phyloP scores from a whole-genome alignment of 2,797 vertebrate species.

The Manis pentadactyla region DNA sequence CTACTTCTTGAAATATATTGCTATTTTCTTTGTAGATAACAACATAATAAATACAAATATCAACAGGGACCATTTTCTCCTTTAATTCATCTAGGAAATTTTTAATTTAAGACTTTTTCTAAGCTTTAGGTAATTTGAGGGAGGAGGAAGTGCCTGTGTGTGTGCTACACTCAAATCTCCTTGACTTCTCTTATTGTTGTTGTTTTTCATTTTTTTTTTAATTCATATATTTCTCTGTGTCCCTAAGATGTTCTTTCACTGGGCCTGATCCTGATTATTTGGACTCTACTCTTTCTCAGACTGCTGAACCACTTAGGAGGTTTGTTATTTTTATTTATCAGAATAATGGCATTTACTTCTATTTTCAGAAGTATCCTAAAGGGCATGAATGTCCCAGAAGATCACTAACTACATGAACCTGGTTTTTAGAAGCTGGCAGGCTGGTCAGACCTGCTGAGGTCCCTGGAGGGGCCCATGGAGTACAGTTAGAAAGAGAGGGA shows the following conservation, averaged over 20 bases:
- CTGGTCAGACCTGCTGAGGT: background rate
- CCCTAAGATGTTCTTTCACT: background rate
- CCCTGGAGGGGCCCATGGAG: background rate
- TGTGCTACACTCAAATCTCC: background rate
- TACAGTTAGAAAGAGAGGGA: background rate
- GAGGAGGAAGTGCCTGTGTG: too few relatives aligned
- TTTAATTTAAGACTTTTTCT: background rate
- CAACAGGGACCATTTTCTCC: background rate
- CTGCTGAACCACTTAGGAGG: background rate
- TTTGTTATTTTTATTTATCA: background rate
- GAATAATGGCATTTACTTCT: background rate
- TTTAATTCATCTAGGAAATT: background rate
- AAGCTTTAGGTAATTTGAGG: background rate
- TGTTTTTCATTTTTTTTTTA: background rate
- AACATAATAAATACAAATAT: background rate
- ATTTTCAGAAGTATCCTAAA: background rate
- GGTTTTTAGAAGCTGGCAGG: background rate
- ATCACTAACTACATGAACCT: background rate
- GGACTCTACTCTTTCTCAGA: background rate
- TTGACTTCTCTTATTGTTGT: background rate
- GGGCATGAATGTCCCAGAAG: background rate
- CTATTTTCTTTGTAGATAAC: background rate
- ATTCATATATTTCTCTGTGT: background rate
- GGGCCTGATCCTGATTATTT: background rate
- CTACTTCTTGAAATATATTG: background rate